phyloP scores from a whole-genome alignment of 2,797 vertebrate species.

The Tarsius wallacei region DNA sequence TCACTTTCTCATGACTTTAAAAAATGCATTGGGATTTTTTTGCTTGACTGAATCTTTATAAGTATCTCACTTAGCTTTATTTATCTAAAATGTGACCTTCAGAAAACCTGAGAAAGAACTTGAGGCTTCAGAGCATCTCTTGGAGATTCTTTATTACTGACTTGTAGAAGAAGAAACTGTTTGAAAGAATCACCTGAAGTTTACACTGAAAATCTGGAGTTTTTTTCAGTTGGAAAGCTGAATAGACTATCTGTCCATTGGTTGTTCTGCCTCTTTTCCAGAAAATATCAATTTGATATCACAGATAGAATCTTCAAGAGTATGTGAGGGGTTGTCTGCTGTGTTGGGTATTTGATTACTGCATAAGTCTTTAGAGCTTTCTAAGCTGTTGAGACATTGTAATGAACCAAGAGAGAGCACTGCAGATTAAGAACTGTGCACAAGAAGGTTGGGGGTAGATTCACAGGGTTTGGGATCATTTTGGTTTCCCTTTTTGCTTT shows the following conservation, averaged over 20 bases:
- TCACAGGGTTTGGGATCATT: conserved; percentile 15
- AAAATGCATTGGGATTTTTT: conserved; percentile 14
- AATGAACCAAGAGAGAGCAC: background rate
- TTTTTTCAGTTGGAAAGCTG: background rate
- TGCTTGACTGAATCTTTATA: background rate
- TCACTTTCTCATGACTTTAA: conserved; percentile 33
- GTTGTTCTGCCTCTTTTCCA: conserved; percentile 22
- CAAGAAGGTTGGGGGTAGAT: background rate
- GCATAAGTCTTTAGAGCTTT: background rate
- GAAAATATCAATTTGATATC: background rate
- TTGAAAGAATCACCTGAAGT: background rate
- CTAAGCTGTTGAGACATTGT: background rate
- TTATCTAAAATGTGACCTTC: conserved; percentile 40
- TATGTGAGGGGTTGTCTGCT: background rate
- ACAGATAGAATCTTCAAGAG: background rate
- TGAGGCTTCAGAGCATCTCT: background rate
- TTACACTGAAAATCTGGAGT: background rate
- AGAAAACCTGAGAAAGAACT: background rate
- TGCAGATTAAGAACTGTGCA: background rate
- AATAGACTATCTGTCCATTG: background rate
- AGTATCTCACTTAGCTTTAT: conserved; percentile 24
- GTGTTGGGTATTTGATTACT: background rate
- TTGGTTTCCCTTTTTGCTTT: conserved; percentile 10
- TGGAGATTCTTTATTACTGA: background rate
- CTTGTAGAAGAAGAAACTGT: background rate